Conservation (phyloP, 2,888 invertebrate species). For the Neocrepidodera transversa region DNA sequence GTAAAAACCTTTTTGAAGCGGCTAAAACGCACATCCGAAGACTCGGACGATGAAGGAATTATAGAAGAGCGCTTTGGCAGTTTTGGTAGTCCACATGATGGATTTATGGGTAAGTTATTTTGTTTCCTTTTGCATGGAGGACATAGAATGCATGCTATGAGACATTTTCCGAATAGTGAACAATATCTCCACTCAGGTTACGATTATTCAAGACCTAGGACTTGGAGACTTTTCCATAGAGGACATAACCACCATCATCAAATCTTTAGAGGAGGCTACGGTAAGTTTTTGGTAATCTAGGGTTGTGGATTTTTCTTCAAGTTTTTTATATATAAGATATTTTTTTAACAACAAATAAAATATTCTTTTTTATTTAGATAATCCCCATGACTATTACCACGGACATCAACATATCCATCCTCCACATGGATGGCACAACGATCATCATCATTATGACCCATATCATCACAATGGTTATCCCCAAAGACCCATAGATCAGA, state of each 20-base stretch:
- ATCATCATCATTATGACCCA: not conserved
- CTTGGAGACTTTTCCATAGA: not conserved
- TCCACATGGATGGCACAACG: too few relatives aligned
- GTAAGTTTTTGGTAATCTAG: not conserved
- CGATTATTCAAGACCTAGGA: not conserved
- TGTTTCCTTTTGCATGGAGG: not conserved
- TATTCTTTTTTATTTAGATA: too few relatives aligned
- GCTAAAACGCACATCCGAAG: not conserved
- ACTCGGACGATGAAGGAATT: not conserved
- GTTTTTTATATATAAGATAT: too few relatives aligned
- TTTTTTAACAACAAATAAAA: too few relatives aligned
- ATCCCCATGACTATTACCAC: not conserved
- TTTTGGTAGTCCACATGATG: not conserved
- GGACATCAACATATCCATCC: not conserved
- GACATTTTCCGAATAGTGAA: not conserved
- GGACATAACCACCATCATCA: not conserved
- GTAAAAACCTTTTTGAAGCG: too few relatives aligned
- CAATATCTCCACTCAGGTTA: conserved; percentile 2
- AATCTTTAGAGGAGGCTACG: not conserved
- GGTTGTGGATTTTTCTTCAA: too few relatives aligned
- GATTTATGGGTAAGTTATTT: conserved; percentile 3
- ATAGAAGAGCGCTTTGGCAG: too few relatives aligned
- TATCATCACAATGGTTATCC: not conserved
- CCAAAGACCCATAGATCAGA: not conserved
- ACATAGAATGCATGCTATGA: not conserved